Percentiles rank a stretch among this genome's conserved stretches.
phyloP scores from a whole-genome alignment of 2,113 vertebrate species.

The Cyanoderma ruficeps region DNA sequence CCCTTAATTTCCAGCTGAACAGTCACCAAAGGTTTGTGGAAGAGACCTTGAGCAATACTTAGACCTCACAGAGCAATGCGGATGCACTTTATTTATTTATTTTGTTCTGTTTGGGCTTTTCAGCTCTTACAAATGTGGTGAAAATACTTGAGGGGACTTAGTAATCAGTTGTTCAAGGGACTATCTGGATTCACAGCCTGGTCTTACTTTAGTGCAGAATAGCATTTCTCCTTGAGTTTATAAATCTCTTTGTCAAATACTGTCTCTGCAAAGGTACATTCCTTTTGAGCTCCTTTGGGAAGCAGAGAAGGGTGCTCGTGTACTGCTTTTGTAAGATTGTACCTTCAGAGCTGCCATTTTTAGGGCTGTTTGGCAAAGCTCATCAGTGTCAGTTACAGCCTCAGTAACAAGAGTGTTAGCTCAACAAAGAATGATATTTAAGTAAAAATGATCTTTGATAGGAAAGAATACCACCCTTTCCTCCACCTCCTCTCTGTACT shows the following conservation, averaged over 20 bases:
- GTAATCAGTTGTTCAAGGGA: background rate
- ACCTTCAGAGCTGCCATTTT: background rate
- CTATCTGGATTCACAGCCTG: background rate
- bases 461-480: background rate
- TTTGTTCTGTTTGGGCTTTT: background rate
- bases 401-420: background rate
- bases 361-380: background rate
- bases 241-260: background rate
- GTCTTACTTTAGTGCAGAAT: background rate
- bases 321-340: background rate
- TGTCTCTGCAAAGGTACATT: background rate
- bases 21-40: background rate
- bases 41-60: conserved; percentile 34
- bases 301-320: background rate
- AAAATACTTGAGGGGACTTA: background rate
- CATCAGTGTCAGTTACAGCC: background rate
- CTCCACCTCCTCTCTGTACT: background rate
- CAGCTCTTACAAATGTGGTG: background rate
- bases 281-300: background rate
- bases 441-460: background rate
- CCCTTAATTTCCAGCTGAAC: conserved; percentile 29
- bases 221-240: background rate
- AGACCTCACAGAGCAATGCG: background rate
- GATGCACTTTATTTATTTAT: background rate
- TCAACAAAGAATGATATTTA: background rate